These are phyloP conservation scores for Propithecus perrieri DNA, from an alignment of 2,797 vertebrate genomes.

Conservation along the genomic window DNA sequence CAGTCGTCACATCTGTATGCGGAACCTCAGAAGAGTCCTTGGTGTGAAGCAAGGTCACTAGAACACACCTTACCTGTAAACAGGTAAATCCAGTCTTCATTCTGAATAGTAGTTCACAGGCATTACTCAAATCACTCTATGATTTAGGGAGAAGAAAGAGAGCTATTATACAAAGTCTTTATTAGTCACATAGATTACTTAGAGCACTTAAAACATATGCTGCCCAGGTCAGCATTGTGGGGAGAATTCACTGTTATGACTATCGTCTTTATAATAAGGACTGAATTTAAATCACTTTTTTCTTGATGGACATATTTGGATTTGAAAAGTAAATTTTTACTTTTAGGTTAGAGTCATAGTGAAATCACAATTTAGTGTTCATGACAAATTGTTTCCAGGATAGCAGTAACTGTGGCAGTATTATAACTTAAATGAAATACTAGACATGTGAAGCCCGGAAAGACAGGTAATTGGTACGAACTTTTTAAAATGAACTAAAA, in stretches of 20 bases:
- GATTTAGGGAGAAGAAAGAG: neutral
- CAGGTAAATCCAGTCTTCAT: conserved; percentile 86
- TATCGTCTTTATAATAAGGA: neutral
- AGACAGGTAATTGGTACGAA: neutral
- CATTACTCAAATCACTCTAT: neutral
- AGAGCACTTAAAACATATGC: neutral
- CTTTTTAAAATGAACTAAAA: neutral
- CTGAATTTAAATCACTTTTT: neutral
- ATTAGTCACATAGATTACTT: neutral
- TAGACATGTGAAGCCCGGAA: neutral
- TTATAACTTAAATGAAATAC: conserved; percentile 50
- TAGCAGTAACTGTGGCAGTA: conserved; percentile 70
- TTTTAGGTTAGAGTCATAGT: neutral
- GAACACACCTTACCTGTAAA: conserved; percentile 84
- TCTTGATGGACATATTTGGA: conserved; percentile 28
- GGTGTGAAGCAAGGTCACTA: conserved; percentile 88
- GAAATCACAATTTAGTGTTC: conserved; percentile 59
- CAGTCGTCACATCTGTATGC: conserved; percentile 90
- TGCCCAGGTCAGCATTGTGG: neutral
- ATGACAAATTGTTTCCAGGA: conserved; percentile 73
- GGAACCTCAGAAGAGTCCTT: conserved; percentile 88
- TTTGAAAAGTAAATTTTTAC: conserved; percentile 27
- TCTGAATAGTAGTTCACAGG: neutral
- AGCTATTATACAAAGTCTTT: neutral
- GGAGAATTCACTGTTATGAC: neutral